Percentiles rank a stretch among this genome's conserved stretches.
Evolutionary conservation across 2,113 vertebrate species (phyloP).

Genomic region (Menidia beryllina): DNA sequence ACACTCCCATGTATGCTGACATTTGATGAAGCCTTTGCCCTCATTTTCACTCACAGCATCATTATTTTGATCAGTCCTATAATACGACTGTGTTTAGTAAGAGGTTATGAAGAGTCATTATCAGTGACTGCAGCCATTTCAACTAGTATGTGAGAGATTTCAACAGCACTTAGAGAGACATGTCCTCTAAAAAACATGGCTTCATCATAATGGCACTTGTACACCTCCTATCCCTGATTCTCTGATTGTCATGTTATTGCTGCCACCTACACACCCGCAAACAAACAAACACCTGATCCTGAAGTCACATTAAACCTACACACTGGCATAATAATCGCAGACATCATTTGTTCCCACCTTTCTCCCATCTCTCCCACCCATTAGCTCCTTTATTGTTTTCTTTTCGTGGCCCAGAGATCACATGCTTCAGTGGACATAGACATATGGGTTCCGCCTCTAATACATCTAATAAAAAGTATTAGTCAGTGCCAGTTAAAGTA

Average conservation of each 20-base stretch:
- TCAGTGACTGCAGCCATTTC: constrained; percentile 7
- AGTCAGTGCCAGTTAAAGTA: constrained; percentile 7
- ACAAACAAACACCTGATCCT: constrained; percentile 47
- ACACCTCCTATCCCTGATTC: constrained; percentile 14
- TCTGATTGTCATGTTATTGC: constrained; percentile 28
- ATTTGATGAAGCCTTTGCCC: constrained; percentile 19
- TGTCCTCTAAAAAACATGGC: constrained; percentile 1
- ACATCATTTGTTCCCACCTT: constrained; percentile 32
- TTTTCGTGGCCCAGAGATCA: neutral
- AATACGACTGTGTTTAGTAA: no score
- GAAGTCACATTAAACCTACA: constrained; percentile 50
- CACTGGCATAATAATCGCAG: constrained; percentile 36
- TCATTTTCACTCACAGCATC: neutral
- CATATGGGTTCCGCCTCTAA: no score
- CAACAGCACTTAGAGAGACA: neutral
- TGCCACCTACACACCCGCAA: constrained; percentile 41
- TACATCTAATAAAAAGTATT: no score
- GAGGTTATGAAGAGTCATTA: no score
- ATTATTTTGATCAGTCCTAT: no score
- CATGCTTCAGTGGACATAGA: constrained; percentile 6
- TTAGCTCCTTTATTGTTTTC: constrained; percentile 17
- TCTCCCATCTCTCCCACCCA: constrained; percentile 28
- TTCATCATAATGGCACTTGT: constrained; percentile 6
- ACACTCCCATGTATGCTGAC: neutral
- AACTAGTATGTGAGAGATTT: neutral